Evolutionary conservation across 2,797 vertebrate genomes (phyloP).

Genomic region (Chloroceryle amazona): DNA sequence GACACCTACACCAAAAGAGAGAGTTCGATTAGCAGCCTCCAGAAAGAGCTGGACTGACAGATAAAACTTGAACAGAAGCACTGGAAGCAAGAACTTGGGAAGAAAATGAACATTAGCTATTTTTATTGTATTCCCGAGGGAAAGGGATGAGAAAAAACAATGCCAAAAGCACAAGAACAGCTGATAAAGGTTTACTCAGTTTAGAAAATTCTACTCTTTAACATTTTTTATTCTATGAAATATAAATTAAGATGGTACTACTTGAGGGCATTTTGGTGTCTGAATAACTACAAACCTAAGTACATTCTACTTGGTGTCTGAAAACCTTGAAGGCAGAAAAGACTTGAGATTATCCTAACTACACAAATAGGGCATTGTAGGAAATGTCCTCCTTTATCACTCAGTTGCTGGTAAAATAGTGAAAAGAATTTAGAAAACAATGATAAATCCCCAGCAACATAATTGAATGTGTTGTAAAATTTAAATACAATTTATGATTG

Average conservation of each 20-base stretch:
- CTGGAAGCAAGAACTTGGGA: background rate
- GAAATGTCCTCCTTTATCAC: background rate
- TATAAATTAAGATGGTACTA: slow-evolving; percentile 22
- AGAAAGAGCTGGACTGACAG: background rate
- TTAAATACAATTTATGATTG: background rate
- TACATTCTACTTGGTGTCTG: background rate
- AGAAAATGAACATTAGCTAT: slow-evolving; percentile 5
- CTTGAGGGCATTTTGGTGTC: slow-evolving; percentile 5
- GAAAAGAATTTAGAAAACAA: slow-evolving; percentile 22
- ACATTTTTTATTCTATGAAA: slow-evolving; percentile 36
- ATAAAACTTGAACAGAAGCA: background rate
- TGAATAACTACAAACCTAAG: slow-evolving; percentile 23
- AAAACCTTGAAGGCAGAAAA: slow-evolving; percentile 7
- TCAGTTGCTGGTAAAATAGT: background rate
- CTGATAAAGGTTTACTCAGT: slow-evolving; percentile 49
- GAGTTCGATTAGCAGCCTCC: background rate
- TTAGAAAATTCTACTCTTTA: slow-evolving; percentile 42
- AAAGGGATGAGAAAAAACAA: slow-evolving; percentile 34
- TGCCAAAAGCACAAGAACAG: slow-evolving; percentile 6
- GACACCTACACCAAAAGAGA: background rate
- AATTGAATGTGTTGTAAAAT: background rate
- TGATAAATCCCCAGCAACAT: background rate
- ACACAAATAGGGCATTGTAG: background rate
- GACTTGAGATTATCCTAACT: slow-evolving; percentile 14
- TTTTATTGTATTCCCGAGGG: slow-evolving; percentile 36